A percentile compares a stretch with the other conserved stretches of the same genome.
Conservation (phyloP, 2,797 vertebrate species). For the Xerus rutilus region DNA sequence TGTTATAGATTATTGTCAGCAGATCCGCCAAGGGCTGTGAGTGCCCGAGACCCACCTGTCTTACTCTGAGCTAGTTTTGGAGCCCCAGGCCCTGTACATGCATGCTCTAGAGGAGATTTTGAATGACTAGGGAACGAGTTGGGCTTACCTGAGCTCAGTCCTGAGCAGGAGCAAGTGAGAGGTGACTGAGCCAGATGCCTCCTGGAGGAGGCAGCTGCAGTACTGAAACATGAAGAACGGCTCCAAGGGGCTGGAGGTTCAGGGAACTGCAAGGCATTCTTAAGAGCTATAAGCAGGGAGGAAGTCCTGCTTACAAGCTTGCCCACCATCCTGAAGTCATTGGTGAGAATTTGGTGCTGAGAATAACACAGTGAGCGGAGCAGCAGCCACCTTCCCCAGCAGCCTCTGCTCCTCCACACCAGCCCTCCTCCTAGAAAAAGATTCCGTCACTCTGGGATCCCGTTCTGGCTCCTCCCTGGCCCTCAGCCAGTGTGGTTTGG, state of each 20-base stretch:
- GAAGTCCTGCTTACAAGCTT: background rate
- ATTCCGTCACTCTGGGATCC: fast-evolving
- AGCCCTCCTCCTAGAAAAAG: background rate
- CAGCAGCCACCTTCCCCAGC: fast-evolving
- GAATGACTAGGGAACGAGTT: background rate
- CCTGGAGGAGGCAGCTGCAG: background rate
- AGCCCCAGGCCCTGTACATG: background rate
- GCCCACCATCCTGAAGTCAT: background rate
- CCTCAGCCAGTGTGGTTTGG: background rate
- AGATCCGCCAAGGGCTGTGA: too few species aligned
- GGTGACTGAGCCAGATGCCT: fast-evolving
- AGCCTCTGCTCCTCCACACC: too few species aligned
- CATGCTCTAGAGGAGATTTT: too few species aligned
- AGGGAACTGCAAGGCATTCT: background rate
- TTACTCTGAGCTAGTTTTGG: background rate
- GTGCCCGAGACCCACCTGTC: background rate
- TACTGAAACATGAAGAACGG: background rate
- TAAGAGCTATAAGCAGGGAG: background rate
- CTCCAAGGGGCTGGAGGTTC: background rate
- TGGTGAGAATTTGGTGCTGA: background rate
- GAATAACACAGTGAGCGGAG: background rate
- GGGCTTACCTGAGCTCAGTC: background rate
- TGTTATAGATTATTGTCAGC: too few species aligned
- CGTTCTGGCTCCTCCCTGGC: background rate
- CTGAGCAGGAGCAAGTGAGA: background rate